phyloP scores from a whole-genome alignment of 2,888 invertebrate genomes.

The Augiades crinisus region DNA sequence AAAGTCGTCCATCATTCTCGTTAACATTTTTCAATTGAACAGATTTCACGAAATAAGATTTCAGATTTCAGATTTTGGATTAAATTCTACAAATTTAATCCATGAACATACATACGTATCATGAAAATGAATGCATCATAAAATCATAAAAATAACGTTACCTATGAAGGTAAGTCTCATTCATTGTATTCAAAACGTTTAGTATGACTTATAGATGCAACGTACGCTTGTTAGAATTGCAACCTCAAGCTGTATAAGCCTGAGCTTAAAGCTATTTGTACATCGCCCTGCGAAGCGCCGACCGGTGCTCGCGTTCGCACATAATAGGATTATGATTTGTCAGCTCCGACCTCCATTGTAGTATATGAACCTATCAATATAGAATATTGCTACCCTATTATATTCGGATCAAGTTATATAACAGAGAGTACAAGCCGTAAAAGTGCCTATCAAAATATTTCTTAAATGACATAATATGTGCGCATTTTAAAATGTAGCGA shows the following conservation, averaged over 20 bases:
- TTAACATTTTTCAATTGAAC: constrained; percentile 56
- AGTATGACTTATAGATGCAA: not conserved
- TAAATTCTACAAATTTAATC: too few species aligned
- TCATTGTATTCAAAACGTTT: not conserved
- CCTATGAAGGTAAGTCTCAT: not conserved
- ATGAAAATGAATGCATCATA: too few species aligned
- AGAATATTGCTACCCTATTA: too few species aligned
- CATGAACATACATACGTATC: not conserved
- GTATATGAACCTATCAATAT: too few species aligned
- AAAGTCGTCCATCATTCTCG: constrained; percentile 55
- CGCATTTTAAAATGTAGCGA: too few species aligned
- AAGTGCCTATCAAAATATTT: too few species aligned
- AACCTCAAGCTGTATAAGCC: not conserved
- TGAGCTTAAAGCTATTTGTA: constrained; percentile 3
- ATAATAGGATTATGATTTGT: constrained; percentile 11
- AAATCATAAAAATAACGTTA: too few species aligned
- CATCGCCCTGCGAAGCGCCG: not conserved
- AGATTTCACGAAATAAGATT: constrained; percentile 42
- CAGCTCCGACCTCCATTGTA: too few species aligned
- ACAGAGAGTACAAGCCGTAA: too few species aligned
- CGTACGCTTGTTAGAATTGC: not conserved
- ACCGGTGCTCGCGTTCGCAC: not conserved
- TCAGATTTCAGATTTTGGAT: too few species aligned
- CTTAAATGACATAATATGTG: too few species aligned
- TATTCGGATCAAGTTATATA: too few species aligned